Conservation (phyloP, 1,140 invertebrate species). For the Drosophila novamexicana region DNA sequence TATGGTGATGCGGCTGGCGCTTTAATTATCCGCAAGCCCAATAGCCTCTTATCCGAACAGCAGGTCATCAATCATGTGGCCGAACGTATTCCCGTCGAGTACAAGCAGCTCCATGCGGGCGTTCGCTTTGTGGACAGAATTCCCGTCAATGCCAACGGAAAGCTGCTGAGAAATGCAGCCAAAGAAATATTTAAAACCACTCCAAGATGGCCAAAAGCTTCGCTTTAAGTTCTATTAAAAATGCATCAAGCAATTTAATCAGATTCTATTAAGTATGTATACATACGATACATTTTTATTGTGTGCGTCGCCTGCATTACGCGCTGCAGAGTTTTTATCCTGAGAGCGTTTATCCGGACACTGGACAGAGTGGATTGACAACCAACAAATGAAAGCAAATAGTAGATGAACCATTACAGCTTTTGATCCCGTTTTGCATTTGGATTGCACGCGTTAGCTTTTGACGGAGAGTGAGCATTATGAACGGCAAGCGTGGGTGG, state of each 20-base stretch:
- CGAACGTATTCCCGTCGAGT: slow-evolving; percentile 72
- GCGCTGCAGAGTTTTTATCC: too few species aligned
- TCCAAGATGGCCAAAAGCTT: neutral
- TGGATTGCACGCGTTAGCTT: too few species aligned
- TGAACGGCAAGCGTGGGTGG: too few species aligned
- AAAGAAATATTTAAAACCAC: slow-evolving; percentile 57
- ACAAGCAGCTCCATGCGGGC: slow-evolving; percentile 86
- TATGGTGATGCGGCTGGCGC: slow-evolving; percentile 53
- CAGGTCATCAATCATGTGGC: slow-evolving; percentile 49
- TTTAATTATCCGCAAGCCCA: slow-evolving; percentile 22
- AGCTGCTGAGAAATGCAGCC: slow-evolving; percentile 86
- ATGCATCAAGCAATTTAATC: neutral
- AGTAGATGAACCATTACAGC: too few species aligned
- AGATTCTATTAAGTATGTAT: neutral
- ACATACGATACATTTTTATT: too few species aligned
- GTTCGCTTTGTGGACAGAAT: slow-evolving; percentile 86
- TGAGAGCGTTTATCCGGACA: too few species aligned
- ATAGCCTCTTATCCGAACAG: slow-evolving; percentile 20
- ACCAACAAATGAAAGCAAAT: too few species aligned
- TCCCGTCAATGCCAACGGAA: slow-evolving; percentile 87
- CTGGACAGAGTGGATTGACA: too few species aligned
- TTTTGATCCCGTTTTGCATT: too few species aligned
- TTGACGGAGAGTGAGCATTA: too few species aligned
- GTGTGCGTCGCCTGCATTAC: too few species aligned
- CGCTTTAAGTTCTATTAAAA: slow-evolving; percentile 13